A percentile compares a stretch with the other conserved stretches of the same genome.
Conservation (phyloP, 1,140 invertebrate species). For the Drosophila rufa region DNA sequence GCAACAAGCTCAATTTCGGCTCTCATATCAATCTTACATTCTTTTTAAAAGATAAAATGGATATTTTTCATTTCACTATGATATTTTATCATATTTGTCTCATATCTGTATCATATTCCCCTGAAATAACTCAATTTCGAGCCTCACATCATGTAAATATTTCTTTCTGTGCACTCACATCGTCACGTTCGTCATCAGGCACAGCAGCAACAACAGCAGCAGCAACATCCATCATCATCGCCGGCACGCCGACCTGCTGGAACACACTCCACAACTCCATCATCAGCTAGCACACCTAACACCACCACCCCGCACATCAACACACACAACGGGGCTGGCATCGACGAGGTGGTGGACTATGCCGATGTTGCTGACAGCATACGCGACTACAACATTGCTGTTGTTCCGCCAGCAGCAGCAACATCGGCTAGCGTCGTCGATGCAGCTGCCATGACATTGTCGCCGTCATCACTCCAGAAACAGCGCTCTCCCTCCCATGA, state of each 20-base stretch:
- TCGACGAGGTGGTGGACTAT: conserved; percentile 81
- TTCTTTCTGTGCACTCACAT: conserved; percentile 28
- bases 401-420: conserved; percentile 32
- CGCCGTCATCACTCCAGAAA: conserved; percentile 24
- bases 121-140: background rate
- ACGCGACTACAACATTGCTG: conserved; percentile 60
- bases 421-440: conserved; percentile 40
- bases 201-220: conserved; percentile 47
- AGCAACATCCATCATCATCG: conserved; percentile 48
- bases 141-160: conserved; percentile 3
- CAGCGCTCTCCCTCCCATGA: conserved; percentile 76
- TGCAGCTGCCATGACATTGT: conserved; percentile 32
- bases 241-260: conserved; percentile 48
- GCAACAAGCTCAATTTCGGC: too few species aligned
- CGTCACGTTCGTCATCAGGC: conserved; percentile 59
- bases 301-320: conserved; percentile 50
- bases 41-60: too few species aligned
- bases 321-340: conserved; percentile 39
- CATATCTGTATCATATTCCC: too few species aligned
- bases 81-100: too few species aligned
- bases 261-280: conserved; percentile 42
- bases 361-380: conserved; percentile 84
- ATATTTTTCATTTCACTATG: too few species aligned
- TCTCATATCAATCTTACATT: too few species aligned
- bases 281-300: conserved; percentile 53